Conservation (phyloP, 2,888 invertebrate genomes). For the Carcina quercana region DNA sequence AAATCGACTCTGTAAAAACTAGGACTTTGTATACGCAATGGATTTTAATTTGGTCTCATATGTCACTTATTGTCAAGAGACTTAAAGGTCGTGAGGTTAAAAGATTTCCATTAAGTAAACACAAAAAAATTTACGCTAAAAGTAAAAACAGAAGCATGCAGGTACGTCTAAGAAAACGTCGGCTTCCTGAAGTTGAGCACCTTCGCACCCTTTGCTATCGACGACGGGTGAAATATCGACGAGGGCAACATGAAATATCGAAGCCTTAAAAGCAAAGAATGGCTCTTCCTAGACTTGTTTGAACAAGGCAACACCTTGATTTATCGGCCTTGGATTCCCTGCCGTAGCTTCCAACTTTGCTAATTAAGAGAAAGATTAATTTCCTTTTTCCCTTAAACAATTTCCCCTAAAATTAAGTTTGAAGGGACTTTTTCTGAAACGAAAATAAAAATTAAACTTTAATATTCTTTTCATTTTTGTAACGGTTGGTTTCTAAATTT, state of each 20-base stretch:
- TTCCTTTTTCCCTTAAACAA: constrained; percentile 64
- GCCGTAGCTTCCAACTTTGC: constrained; percentile 56
- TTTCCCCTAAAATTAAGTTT: constrained; percentile 54
- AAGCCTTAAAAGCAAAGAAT: constrained; percentile 42
- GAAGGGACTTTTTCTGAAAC: constrained; percentile 33
- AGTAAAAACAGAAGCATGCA: no score
- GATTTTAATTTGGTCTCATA: no score
- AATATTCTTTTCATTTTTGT: constrained; percentile 9
- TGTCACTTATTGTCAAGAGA: no score
- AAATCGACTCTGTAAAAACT: no score
- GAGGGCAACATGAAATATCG: constrained; percentile 40
- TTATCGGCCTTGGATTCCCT: constrained; percentile 61
- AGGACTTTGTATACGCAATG: no score
- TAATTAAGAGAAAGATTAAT: constrained; percentile 72
- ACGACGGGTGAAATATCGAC: constrained; percentile 40
- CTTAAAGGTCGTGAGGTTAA: no score
- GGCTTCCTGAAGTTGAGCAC: constrained; percentile 2
- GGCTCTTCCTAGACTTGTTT: constrained; percentile 34
- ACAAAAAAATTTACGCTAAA: constrained; percentile 4
- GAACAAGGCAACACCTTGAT: constrained; percentile 61
- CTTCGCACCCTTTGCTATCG: constrained; percentile 15
- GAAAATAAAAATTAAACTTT: constrained; percentile 28
- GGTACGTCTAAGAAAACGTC: no score
- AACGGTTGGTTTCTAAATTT: neutral
- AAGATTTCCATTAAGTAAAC: no score